phyloP scores from a whole-genome alignment of 2,113 vertebrate species.

The Sakesphorus luctuosus region DNA sequence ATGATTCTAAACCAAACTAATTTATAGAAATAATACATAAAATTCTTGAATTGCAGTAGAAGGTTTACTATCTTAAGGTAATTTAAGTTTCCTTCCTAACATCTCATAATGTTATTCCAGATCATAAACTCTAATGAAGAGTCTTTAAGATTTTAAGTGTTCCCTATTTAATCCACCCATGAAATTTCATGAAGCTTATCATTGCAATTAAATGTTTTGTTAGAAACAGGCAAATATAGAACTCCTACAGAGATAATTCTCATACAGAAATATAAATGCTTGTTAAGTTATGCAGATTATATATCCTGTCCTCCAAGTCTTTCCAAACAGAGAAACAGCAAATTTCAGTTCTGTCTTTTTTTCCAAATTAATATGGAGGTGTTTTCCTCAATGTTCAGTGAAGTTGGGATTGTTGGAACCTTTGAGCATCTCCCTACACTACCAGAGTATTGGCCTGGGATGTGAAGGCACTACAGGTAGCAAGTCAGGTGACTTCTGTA shows the following conservation, averaged over 20 bases:
- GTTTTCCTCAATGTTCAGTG: not conserved
- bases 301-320: not conserved
- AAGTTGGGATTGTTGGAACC: not conserved
- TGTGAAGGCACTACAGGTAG: not conserved
- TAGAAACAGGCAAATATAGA: not conserved
- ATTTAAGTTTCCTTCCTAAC: not conserved
- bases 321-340: not conserved
- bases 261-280: not conserved
- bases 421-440: not conserved
- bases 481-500: not conserved
- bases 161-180: conserved; percentile 8
- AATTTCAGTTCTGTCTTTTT: not conserved
- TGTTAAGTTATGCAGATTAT: not conserved
- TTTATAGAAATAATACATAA: not conserved
- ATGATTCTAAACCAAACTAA: not conserved
- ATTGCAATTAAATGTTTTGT: conserved; percentile 17
- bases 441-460: not conserved
- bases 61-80: not conserved
- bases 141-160: not conserved
- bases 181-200: not conserved
- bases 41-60: not conserved
- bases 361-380: not conserved
- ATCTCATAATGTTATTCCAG: not conserved
- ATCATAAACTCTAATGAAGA: not conserved
- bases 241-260: not conserved